A percentile compares a stretch with the other conserved stretches of the same genome.
Evolutionary conservation across 2,797 vertebrate genomes (phyloP).

Genomic region (Melanotaenia maccullochi): DNA sequence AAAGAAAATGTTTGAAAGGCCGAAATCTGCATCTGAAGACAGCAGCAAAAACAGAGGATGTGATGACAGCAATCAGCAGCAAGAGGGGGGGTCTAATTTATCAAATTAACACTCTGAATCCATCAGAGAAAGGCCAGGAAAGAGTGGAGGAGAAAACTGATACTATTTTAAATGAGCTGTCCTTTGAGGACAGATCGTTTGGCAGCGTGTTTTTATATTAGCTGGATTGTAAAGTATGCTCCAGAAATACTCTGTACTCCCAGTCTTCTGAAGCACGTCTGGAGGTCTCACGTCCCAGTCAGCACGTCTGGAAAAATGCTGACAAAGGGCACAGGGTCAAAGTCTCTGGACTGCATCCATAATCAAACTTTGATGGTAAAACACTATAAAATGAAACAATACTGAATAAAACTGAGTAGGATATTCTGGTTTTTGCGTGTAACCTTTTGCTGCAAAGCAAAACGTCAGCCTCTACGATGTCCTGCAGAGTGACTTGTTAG

Average conservation of each 20-base stretch:
- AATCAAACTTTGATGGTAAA: neutral
- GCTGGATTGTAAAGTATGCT: slow-evolving; percentile 9
- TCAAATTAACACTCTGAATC: neutral
- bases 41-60: neutral
- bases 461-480: neutral
- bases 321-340: slow-evolving; percentile 12
- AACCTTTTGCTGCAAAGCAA: neutral
- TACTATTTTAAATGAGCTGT: neutral
- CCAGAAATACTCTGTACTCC: slow-evolving; percentile 17
- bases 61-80: slow-evolving; percentile 37
- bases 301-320: slow-evolving; percentile 21
- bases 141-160: neutral
- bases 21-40: neutral
- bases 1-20: neutral
- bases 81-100: slow-evolving; percentile 1
- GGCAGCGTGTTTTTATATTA: slow-evolving; percentile 22
- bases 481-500: neutral
- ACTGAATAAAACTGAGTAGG: neutral
- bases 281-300: slow-evolving; percentile 4
- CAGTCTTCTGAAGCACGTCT: slow-evolving; percentile 7
- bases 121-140: neutral
- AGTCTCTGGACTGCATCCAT: neutral
- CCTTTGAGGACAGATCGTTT: neutral
- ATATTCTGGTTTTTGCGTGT: neutral
- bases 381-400: neutral